phyloP scores from a whole-genome alignment of 2,797 vertebrate species.

The Alosa sapidissima region DNA sequence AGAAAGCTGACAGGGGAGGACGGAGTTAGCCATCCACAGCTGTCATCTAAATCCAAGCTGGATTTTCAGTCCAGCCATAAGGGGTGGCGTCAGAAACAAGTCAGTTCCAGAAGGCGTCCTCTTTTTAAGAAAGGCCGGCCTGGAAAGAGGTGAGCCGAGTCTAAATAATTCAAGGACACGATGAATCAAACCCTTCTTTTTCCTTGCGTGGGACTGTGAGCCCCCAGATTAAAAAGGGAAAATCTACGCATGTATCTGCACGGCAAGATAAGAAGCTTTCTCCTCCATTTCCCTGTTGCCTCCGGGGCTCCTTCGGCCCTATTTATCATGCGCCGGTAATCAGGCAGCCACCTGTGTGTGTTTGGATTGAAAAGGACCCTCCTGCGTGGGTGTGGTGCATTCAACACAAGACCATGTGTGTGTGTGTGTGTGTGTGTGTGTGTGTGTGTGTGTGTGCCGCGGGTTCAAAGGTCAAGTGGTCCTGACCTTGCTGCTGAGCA shows the following conservation, averaged over 20 bases:
- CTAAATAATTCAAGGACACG: constrained; percentile 63
- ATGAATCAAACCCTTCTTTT: constrained; percentile 52
- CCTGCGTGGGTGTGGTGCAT: neutral
- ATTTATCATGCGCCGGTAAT: constrained; percentile 32
- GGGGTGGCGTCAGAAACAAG: neutral
- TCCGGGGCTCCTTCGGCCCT: neutral
- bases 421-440: too few relatives aligned
- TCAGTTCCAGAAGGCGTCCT: neutral
- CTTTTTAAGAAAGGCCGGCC: neutral
- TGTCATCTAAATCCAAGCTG: neutral
- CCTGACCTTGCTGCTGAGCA: neutral
- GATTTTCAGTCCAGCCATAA: neutral
- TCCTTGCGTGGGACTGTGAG: neutral
- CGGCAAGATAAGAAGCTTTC: constrained; percentile 68
- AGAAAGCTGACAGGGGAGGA: neutral
- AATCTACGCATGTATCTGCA: constrained; percentile 59
- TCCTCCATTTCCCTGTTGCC: constrained; percentile 44
- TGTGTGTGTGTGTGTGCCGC: too few relatives aligned
- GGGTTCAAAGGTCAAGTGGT: neutral
- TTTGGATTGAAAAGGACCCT: constrained; percentile 28
- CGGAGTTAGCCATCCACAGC: neutral
- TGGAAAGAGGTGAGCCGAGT: neutral
- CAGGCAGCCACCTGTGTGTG: constrained; percentile 39
- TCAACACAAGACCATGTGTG: neutral
- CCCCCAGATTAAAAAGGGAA: neutral